These are phyloP conservation scores for Bombus huntii DNA, from an alignment of 1,140 invertebrate species.

Conservation along the genomic window DNA sequence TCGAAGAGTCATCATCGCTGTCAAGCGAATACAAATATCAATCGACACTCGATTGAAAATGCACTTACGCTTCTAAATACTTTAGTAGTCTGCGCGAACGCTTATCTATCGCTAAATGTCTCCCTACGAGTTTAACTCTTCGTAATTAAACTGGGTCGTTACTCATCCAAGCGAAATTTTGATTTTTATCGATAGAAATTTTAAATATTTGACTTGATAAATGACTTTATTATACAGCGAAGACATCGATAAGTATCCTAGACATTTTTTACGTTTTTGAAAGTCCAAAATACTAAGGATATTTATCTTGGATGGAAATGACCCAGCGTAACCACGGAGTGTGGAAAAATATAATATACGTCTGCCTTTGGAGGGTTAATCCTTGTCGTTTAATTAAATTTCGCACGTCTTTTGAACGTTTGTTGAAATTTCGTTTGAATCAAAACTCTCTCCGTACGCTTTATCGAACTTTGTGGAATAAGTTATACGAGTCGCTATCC, in stretches of 20 bases:
- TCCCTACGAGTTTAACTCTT: not conserved
- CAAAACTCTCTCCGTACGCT: not conserved
- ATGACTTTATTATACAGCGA: too few species aligned
- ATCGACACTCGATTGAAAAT: not conserved
- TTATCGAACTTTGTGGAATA: not conserved
- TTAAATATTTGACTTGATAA: too few species aligned
- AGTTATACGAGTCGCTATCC: not conserved
- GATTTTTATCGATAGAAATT: too few species aligned
- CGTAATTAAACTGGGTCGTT: too few species aligned
- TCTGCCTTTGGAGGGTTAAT: not conserved
- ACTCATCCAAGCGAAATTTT: too few species aligned
- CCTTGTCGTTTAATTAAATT: not conserved
- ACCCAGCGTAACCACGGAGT: too few species aligned
- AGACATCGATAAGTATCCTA: too few species aligned
- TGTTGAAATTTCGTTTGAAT: not conserved
- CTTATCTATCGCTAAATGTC: not conserved
- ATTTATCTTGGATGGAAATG: too few species aligned
- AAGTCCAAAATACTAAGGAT: too few species aligned
- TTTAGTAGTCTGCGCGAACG: not conserved
- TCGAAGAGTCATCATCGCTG: not conserved
- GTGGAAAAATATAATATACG: too few species aligned
- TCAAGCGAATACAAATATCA: not conserved
- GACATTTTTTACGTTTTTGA: too few species aligned
- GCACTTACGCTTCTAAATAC: slow-evolving; percentile 5
- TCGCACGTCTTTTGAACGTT: not conserved